phyloP scores from a whole-genome alignment of 2,113 vertebrate genomes.

The Centrocercus urophasianus region DNA sequence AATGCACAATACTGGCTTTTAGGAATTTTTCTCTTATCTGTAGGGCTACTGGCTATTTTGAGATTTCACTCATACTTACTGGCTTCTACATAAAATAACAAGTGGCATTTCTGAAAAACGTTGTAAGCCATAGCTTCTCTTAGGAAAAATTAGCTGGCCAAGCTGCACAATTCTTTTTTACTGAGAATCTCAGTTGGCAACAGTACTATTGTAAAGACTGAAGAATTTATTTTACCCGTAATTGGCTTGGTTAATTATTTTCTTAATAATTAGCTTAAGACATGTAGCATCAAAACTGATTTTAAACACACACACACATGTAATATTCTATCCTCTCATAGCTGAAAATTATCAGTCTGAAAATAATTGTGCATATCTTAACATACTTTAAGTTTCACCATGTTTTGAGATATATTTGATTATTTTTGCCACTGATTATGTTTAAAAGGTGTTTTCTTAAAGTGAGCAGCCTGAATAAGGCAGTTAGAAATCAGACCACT shows the following conservation, averaged over 20 bases:
- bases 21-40: neutral
- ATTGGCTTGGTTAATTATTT: neutral
- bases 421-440: neutral
- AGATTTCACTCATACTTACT: neutral
- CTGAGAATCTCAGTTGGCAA: neutral
- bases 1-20: neutral
- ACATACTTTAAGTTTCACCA: neutral
- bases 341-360: neutral
- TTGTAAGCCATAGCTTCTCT: neutral
- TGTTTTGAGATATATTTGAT: neutral
- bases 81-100: neutral
- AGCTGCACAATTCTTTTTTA: neutral
- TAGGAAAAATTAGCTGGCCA: neutral
- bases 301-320: neutral
- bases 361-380: neutral
- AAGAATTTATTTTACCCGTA: neutral
- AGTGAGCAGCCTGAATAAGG: neutral
- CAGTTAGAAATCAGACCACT: constrained; percentile 13
- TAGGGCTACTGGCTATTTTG: neutral
- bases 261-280: neutral
- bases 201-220: neutral
- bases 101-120: neutral
- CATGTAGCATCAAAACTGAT: neutral
- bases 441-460: neutral
- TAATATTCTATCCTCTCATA: neutral